Base-by-base conservation (phyloP, 2,113 vertebrate species). In the Perccottus glenii region DNA sequence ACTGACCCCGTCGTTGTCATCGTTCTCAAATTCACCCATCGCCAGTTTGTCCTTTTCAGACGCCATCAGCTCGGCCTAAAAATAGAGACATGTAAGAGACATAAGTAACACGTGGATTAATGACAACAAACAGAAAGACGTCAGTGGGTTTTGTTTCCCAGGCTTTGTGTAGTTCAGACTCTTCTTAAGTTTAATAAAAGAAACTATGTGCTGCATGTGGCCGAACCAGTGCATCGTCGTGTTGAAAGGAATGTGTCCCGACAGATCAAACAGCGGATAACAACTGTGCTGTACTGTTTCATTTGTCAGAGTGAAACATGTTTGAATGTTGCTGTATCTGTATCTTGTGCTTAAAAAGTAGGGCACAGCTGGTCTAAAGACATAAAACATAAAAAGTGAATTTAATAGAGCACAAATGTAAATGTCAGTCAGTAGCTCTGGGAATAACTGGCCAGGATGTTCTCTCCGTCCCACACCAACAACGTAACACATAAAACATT, bases 11-110 rank as follows among this genome's bases (percentile, higher is more conserved):
- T 88, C 80, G 0, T 57, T 73, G 0, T 65, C 69, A 0, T 64
- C 73, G 0, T 87, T 75, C 1, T 78, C 84, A 9, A 67, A 6
- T 1, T 35, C 75, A 0, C 0, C 77, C 1, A 46, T 4, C 1
- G 67, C 19, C 0, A 9, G 71, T 14, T 75, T 82, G 4, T 93
- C 91, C 64, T 52, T 81, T 80, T 90, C 90, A 61, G 91, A 84
- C 0, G 91, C 90, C 52, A 63, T 10, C 89, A 91, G 90, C 70
- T 88, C 92, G 1, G 88, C 90, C 92, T 93, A 12, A 2, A 0
- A 58, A 7, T 8, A 47, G 16, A 9, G 42, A 5, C 48, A 46
- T 12, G 11, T n/a, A n/a, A n/a, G n/a, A n/a, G n/a, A n/a, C n/a
- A n/a, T 46, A 2, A 11, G 2, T 11, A 46, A 14, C 44, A 11